These are phyloP conservation scores for Malurus elegans DNA, from an alignment of 2,113 vertebrate species.

Conservation along the genomic window DNA sequence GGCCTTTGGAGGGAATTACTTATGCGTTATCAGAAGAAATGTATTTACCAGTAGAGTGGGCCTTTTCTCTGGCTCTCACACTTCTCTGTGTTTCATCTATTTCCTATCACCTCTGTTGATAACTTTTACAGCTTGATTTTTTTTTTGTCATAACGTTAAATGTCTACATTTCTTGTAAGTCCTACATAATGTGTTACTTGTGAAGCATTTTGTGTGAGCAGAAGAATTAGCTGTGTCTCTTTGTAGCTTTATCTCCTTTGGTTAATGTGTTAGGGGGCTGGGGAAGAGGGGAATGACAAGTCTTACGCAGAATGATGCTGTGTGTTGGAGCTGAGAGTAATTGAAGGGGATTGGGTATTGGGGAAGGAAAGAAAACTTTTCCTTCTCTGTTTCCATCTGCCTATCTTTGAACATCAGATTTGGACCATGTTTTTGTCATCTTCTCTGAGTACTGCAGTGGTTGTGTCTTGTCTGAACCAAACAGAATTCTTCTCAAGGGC, in stretches of 20 bases:
- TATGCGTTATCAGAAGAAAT: constrained; percentile 1
- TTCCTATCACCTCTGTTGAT: not conserved
- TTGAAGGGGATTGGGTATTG: not conserved
- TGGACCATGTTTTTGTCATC: not conserved
- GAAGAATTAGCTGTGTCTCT: not conserved
- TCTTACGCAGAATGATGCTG: not conserved
- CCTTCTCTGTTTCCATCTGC: not conserved
- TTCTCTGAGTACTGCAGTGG: not conserved
- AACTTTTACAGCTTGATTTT: not conserved
- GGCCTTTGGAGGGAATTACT: constrained; percentile 15
- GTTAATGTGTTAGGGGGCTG: not conserved
- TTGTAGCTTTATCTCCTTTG: not conserved
- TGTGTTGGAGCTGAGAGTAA: not conserved
- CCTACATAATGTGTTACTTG: not conserved
- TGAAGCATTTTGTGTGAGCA: not conserved
- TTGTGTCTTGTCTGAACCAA: not conserved
- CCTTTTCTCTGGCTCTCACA: not conserved
- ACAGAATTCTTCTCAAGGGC: not conserved
- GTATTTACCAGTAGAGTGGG: not conserved
- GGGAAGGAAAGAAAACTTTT: not conserved
- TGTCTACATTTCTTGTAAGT: not conserved
- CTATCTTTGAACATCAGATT: not conserved
- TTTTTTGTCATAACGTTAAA: not conserved
- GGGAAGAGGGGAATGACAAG: not conserved
- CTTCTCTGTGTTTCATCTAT: not conserved